These are phyloP conservation scores for Acanthisitta chloris DNA, from an alignment of 2,113 vertebrate species.

Conservation along the genomic window DNA sequence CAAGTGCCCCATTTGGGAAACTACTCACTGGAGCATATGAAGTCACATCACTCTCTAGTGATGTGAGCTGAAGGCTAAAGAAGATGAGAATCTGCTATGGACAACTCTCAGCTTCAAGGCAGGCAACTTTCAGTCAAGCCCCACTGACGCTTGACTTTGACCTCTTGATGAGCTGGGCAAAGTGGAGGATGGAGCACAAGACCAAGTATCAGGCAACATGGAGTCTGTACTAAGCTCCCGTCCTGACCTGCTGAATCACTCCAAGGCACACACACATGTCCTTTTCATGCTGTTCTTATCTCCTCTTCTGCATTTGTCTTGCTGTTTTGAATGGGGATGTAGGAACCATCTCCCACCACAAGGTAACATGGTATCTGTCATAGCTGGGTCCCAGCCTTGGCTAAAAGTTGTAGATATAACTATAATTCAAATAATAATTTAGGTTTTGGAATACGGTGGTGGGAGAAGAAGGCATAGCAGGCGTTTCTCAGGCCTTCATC, in stretches of 20 bases:
- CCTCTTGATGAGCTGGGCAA: not conserved
- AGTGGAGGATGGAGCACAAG: not conserved
- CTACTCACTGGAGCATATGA: not conserved
- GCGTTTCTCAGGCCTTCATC: not conserved
- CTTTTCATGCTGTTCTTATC: not conserved
- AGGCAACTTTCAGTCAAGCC: not conserved
- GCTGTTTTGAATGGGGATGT: not conserved
- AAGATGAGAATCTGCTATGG: not conserved
- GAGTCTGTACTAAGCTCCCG: not conserved
- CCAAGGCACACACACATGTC: not conserved
- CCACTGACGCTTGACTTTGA: not conserved
- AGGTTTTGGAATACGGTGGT: not conserved
- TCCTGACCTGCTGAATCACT: not conserved
- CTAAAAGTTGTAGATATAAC: not conserved
- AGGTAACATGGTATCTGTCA: not conserved
- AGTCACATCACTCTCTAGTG: not conserved
- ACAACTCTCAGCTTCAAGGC: not conserved
- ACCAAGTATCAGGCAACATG: not conserved
- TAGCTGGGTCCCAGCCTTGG: not conserved
- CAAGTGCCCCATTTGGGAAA: not conserved
- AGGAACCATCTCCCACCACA: not conserved
- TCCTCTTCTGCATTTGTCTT: not conserved
- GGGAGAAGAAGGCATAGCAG: not conserved
- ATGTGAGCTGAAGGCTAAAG: not conserved
- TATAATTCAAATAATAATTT: constrained; percentile 22